Evolutionary conservation across 2,888 invertebrate species (phyloP), one percentile per base, ranked within the genome.

Genomic region (Troglohyphantes excavatus): DNA sequence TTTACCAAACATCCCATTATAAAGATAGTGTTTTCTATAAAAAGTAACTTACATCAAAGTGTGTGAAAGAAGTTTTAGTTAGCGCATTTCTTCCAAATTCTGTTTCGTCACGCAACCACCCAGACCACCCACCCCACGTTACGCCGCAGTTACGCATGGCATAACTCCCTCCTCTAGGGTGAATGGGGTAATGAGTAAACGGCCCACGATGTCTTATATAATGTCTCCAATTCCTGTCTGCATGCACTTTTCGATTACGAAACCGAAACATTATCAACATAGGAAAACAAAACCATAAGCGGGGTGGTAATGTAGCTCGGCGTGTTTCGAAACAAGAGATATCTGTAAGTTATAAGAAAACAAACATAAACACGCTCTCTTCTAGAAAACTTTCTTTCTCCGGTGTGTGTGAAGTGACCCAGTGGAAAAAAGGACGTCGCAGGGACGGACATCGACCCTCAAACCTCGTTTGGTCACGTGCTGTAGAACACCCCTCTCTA

Each of bases 371-470:
- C 33, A 67, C 46, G 43, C 63, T 82, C 59, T 63, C n/a, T n/a
- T 39, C 13, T 11, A 39, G 13, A 65, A 39, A 53, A 83, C 83
- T 83, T 83, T 83, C 72, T 83, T 59, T 29, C 63, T n/a, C 39
- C 53, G 70, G 81, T 6, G 33, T n/a, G 5, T 53, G 53, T 39
- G 82, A 83, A 90, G 84, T 83, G 78, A 90, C 89, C 89, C 72
- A 90, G 89, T 90, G 84, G 84, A 78, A 84, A 82, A 82, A 89
- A 82, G 53, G 68, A 65, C 13, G n/a, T n/a, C n/a, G 46, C 19
- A 83, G 88, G 88, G 88, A 89, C 88, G 89, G 89, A 78, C 89
- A 79, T 78, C 79, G 89, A 90, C 89, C 89, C 89, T 84, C 84
- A 90, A 90, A 90, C 89, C 89, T 84, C 83, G 84, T 90, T 90